These are phyloP conservation scores for Yponomeuta malinellus DNA, from an alignment of 2,888 invertebrate genomes.

Conservation along the genomic window DNA sequence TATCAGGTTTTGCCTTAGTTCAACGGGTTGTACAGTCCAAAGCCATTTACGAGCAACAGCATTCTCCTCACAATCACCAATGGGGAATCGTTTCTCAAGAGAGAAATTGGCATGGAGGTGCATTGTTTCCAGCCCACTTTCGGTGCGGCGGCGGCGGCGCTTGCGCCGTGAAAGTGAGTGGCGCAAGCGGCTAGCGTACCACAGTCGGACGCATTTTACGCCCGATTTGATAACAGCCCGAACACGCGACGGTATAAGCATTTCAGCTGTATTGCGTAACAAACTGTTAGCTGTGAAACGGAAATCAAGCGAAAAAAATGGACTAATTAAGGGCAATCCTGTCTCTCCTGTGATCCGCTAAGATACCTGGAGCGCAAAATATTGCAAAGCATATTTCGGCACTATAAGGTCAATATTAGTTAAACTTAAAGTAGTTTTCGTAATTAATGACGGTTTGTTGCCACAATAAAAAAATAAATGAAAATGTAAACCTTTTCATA, in stretches of 20 bases:
- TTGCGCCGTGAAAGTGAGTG: constrained; percentile 68
- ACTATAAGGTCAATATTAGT: too few relatives aligned
- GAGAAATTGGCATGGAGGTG: constrained; percentile 55
- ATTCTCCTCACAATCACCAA: constrained; percentile 9
- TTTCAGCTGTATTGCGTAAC: constrained; percentile 13
- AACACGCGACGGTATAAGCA: constrained; percentile 49
- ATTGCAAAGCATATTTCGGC: too few relatives aligned
- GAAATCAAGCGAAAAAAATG: too few relatives aligned
- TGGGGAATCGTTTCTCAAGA: constrained; percentile 53
- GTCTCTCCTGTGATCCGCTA: not conserved
- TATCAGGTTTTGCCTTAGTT: too few relatives aligned
- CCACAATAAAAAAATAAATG: too few relatives aligned
- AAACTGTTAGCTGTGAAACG: not conserved
- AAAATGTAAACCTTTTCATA: too few relatives aligned
- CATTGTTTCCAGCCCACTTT: constrained; percentile 71
- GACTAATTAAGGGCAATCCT: too few relatives aligned
- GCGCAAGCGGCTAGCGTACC: constrained; percentile 50
- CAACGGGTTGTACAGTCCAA: not conserved
- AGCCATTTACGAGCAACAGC: not conserved
- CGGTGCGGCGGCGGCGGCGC: constrained; percentile 41
- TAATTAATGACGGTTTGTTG: too few relatives aligned
- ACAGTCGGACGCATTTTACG: constrained; percentile 39
- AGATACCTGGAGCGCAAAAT: too few relatives aligned
- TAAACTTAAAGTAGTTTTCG: too few relatives aligned
- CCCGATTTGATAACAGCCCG: constrained; percentile 53